These are phyloP conservation scores for Notoglanidium macrostoma DNA, from an alignment of 2,797 vertebrate species.

Conservation along the genomic window DNA sequence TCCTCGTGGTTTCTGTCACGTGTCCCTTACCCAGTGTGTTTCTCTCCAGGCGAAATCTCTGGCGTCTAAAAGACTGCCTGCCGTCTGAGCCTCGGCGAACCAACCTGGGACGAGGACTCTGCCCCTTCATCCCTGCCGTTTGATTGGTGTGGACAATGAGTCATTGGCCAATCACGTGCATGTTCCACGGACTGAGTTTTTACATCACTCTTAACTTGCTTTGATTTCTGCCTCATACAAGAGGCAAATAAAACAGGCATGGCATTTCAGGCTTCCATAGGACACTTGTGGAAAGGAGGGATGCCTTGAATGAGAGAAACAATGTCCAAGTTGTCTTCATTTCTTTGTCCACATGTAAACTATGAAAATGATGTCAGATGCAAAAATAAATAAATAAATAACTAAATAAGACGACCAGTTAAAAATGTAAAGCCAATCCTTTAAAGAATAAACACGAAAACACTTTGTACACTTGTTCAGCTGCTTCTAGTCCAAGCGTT, in stretches of 20 bases:
- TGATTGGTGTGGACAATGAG: conserved; percentile 49
- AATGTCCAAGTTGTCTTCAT: conserved; percentile 41
- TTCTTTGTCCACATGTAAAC: conserved; percentile 55
- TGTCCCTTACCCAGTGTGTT: conserved; percentile 27
- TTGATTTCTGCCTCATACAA: conserved; percentile 60
- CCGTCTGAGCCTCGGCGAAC: conserved; percentile 81
- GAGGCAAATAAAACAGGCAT: neutral
- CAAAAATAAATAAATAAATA: conserved; percentile 66
- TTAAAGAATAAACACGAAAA: conserved; percentile 54
- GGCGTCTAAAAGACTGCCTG: conserved; percentile 88
- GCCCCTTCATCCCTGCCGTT: conserved; percentile 61
- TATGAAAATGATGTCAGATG: conserved; percentile 73
- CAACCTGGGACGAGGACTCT: conserved; percentile 64
- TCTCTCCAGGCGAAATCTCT: conserved; percentile 83
- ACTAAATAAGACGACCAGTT: conserved; percentile 52
- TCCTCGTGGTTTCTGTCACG: neutral
- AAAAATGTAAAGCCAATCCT: conserved; percentile 38
- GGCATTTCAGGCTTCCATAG: conserved; percentile 47
- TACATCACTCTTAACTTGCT: conserved; percentile 71
- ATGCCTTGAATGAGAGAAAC: conserved; percentile 39
- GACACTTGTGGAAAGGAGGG: conserved; percentile 30
- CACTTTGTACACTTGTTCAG: conserved; percentile 48
- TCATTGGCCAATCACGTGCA: conserved; percentile 82
- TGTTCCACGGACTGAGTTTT: conserved; percentile 83
- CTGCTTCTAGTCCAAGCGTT: conserved; percentile 50